Conservation (phyloP, 2,113 vertebrate species). For the Podarcis muralis region DNA sequence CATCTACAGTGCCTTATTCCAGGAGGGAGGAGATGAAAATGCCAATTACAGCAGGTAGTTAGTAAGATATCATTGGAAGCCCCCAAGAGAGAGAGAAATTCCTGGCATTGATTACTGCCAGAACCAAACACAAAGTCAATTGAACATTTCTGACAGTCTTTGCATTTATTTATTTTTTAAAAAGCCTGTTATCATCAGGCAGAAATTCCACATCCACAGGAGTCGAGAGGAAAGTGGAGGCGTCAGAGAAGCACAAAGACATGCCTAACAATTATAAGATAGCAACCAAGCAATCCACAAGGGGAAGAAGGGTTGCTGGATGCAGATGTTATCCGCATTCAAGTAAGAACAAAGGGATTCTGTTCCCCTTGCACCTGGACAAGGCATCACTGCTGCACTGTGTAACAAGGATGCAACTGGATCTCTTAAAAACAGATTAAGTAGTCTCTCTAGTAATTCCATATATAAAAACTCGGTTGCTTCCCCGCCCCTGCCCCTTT, state of each 20-base stretch:
- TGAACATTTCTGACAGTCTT: neutral
- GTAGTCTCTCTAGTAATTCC: neutral
- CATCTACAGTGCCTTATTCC: neutral
- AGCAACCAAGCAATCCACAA: neutral
- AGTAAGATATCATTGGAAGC: neutral
- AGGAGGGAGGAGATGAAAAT: neutral
- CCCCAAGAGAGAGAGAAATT: neutral
- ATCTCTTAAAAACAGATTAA: neutral
- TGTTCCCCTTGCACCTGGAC: neutral
- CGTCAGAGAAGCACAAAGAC: neutral
- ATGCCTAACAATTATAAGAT: neutral
- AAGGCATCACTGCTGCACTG: neutral
- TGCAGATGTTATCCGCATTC: neutral
- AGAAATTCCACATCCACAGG: neutral
- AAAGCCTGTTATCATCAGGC: neutral
- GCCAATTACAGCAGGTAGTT: neutral
- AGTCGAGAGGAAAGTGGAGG: neutral
- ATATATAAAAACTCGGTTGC: neutral
- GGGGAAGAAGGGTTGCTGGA: neutral
- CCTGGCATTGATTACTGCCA: neutral
- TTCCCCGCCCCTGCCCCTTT: neutral
- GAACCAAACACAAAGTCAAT: neutral
- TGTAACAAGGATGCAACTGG: neutral
- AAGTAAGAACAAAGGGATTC: neutral
- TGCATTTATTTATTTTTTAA: neutral